Conservation (phyloP, 2,888 invertebrate species). For the Tortrix viridana region DNA sequence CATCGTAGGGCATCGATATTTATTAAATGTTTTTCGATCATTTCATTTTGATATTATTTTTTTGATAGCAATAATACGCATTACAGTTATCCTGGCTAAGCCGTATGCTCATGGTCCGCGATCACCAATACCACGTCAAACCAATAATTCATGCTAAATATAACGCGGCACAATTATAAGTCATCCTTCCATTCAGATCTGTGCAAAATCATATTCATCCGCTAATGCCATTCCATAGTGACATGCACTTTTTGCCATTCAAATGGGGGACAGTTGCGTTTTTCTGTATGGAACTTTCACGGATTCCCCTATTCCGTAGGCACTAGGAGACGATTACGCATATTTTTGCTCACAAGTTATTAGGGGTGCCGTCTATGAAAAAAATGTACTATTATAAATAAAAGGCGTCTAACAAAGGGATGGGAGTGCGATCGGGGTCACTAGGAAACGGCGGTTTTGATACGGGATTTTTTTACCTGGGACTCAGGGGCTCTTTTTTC, state of each 20-base stretch:
- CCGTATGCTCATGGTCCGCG: constrained; percentile 27
- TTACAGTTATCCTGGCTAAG: constrained; percentile 26
- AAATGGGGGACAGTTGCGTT: constrained; percentile 80
- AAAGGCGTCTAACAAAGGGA: constrained; percentile 79
- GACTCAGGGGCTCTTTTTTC: constrained; percentile 74
- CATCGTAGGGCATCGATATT: neutral
- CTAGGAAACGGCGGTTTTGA: constrained; percentile 84
- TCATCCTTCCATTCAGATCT: constrained; percentile 79
- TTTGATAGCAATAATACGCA: neutral
- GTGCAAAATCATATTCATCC: constrained; percentile 81
- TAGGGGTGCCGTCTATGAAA: constrained; percentile 83
- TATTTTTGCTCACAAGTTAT: constrained; percentile 81
- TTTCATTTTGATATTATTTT: neutral
- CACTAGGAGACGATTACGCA: constrained; percentile 72
- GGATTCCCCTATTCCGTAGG: constrained; percentile 51
- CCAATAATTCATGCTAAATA: constrained; percentile 83
- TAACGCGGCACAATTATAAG: constrained; percentile 81
- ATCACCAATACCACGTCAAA: constrained; percentile 72
- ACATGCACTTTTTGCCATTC: constrained; percentile 84
- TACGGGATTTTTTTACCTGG: constrained; percentile 82
- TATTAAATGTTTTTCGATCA: neutral
- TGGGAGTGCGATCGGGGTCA: constrained; percentile 83
- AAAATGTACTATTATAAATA: constrained; percentile 83
- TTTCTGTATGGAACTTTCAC: constrained; percentile 71
- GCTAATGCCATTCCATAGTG: constrained; percentile 80